Evolutionary conservation across 2,113 vertebrate genomes (phyloP).

Genomic region (Oenanthe oenanthe): DNA sequence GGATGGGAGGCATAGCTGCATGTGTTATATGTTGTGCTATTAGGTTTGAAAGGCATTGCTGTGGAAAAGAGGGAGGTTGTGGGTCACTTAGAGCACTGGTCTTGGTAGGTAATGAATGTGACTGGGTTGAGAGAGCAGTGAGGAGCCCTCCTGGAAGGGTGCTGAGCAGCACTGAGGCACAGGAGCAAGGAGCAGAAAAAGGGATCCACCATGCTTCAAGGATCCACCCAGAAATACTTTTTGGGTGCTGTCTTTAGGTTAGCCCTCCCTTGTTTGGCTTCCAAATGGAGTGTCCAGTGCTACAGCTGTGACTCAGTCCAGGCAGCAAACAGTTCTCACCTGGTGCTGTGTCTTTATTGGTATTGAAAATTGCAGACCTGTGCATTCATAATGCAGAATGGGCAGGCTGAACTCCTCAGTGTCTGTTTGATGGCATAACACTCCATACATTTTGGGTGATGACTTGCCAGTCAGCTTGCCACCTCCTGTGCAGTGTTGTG

Average conservation of each 20-base stretch:
- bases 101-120: not conserved
- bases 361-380: not conserved
- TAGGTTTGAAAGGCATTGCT: not conserved
- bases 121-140: fast-evolving
- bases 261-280: not conserved
- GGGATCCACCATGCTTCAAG: fast-evolving
- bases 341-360: not conserved
- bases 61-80: not conserved
- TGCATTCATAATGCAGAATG: not conserved
- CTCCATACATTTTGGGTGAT: not conserved
- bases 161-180: too few relatives aligned
- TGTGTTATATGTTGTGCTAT: not conserved
- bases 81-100: not conserved
- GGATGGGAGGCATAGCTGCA: not conserved
- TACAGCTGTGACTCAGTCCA: not conserved
- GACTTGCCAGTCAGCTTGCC: not conserved
- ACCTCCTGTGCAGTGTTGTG: not conserved
- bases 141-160: fast-evolving
- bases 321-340: not conserved
- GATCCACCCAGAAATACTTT: not conserved
- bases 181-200: fast-evolving
- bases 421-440: not conserved
- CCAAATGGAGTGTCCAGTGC: fast-evolving
- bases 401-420: not conserved
- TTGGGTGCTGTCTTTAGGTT: not conserved